These are phyloP conservation scores for Pitta sordida DNA, from an alignment of 2,113 vertebrate species.

Conservation along the genomic window DNA sequence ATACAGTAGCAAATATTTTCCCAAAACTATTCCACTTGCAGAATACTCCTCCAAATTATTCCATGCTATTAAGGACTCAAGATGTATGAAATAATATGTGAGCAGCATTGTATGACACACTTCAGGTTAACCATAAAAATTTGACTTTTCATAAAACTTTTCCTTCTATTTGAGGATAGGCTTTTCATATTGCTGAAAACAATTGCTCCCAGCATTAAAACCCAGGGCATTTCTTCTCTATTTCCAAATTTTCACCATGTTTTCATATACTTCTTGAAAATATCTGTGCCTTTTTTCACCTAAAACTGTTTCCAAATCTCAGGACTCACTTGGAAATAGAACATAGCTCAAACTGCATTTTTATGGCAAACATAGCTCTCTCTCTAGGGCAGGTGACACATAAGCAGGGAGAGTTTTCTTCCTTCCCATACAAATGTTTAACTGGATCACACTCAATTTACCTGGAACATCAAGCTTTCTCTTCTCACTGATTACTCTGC, in stretches of 20 bases:
- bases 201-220: neutral
- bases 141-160: neutral
- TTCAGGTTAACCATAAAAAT: neutral
- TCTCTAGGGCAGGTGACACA: neutral
- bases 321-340: neutral
- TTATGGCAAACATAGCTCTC: neutral
- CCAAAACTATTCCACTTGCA: neutral
- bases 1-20: neutral
- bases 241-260: neutral
- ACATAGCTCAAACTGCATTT: neutral
- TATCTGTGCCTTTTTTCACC: neutral
- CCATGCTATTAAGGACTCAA: neutral
- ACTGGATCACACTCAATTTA: neutral
- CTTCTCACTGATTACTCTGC: neutral
- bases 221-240: neutral
- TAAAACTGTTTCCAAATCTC: neutral
- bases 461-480: neutral
- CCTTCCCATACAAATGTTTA: neutral
- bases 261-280: neutral
- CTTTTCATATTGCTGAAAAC: neutral
- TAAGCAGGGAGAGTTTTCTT: neutral
- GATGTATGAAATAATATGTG: neutral
- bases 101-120: neutral
- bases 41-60: neutral
- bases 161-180: neutral